Evolutionary conservation across 2,888 invertebrate genomes (phyloP).

Genomic region (Trachelus tabidus): DNA sequence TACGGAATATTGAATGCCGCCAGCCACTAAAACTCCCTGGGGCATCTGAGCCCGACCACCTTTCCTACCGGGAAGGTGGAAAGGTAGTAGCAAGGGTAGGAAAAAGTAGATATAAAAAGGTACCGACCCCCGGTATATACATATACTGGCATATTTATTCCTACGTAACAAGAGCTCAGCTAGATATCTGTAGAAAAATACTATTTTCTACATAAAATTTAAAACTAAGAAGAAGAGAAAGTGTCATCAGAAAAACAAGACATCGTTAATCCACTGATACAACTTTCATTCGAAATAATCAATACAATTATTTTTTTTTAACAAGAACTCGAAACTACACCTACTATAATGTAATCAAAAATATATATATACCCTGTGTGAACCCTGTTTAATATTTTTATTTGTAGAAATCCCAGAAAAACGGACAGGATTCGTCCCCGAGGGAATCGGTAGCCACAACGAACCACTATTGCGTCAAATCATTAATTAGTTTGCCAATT

Average conservation of each 20-base stretch:
- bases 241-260: background rate
- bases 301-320: background rate
- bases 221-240: background rate
- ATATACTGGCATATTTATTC: background rate
- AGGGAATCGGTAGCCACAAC: slow-evolving; percentile 35
- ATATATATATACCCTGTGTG: background rate
- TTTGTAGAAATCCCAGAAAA: background rate
- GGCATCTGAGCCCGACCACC: slow-evolving; percentile 25
- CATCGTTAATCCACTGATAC: background rate
- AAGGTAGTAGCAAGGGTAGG: slow-evolving; percentile 16
- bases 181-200: slow-evolving; percentile 5
- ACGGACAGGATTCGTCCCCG: background rate
- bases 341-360: background rate
- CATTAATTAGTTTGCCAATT: slow-evolving; percentile 53
- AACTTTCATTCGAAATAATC: too few relatives aligned
- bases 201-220: background rate
- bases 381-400: background rate
- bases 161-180: background rate
- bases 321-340: background rate
- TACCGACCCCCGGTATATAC: background rate
- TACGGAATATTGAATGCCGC: slow-evolving; percentile 53
- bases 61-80: slow-evolving; percentile 15
- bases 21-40: slow-evolving; percentile 46
- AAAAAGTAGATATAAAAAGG: background rate
- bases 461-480: slow-evolving; percentile 45